phyloP scores from a whole-genome alignment of 2,797 vertebrate species.

The Naso thynnoides region DNA sequence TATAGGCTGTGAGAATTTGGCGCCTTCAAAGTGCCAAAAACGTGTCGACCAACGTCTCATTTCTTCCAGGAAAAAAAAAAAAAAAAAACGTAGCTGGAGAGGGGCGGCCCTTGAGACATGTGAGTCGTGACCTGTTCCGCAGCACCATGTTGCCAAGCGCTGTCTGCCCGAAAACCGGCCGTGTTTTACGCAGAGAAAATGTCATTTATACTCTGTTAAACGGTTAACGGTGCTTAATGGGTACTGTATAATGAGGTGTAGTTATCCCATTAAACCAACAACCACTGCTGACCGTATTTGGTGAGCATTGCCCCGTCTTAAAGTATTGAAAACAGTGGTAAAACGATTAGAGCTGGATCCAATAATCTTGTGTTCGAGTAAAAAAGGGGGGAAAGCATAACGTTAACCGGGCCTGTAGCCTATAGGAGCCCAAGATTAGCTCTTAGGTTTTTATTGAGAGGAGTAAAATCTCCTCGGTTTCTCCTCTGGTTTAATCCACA shows the following conservation, averaged over 20 bases:
- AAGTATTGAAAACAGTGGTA: constrained; percentile 51
- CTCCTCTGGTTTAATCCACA: not conserved
- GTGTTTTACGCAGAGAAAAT: not conserved
- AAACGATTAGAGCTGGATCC: constrained; percentile 48
- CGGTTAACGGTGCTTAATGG: constrained; percentile 17
- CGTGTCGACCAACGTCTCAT: not conserved
- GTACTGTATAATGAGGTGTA: not conserved
- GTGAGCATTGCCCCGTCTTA: constrained; percentile 21
- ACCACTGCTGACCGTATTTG: constrained; percentile 11
- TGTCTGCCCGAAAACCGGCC: constrained; percentile 14
- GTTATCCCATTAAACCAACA: constrained; percentile 52
- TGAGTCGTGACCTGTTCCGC: constrained; percentile 74
- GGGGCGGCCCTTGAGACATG: constrained; percentile 69
- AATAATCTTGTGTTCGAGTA: constrained; percentile 41
- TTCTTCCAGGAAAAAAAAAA: not conserved
- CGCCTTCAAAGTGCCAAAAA: too few relatives aligned
- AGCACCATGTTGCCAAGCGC: constrained; percentile 49
- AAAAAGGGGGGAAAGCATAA: not conserved
- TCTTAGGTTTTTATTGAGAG: not conserved
- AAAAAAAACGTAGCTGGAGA: not conserved
- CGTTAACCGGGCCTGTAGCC: constrained; percentile 23
- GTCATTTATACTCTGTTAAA: constrained; percentile 10
- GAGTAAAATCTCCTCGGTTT: constrained; percentile 40
- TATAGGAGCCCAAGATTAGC: constrained; percentile 23
- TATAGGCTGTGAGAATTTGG: not conserved